phyloP scores from a whole-genome alignment of 2,797 vertebrate genomes.

The Sylvia borin region DNA sequence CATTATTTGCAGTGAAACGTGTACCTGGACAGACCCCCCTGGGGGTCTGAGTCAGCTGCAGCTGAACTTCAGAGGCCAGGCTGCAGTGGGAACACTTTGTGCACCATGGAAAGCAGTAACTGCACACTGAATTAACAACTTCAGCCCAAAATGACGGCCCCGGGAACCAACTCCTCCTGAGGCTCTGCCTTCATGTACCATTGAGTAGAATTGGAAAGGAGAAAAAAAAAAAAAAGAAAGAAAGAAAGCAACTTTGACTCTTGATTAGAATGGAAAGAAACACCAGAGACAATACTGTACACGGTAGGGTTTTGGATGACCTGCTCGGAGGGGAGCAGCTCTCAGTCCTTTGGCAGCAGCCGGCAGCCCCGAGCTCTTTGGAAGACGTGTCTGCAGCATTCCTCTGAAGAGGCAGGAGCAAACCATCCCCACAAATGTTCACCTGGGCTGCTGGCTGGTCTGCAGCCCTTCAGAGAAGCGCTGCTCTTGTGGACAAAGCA shows the following conservation, averaged over 20 bases:
- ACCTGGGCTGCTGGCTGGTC: not conserved
- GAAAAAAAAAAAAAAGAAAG: not conserved
- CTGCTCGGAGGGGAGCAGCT: not conserved
- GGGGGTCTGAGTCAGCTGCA: conserved; percentile 10
- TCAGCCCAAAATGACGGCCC: conserved; percentile 10
- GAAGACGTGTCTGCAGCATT: conserved; percentile 37
- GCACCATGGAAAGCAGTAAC: not conserved
- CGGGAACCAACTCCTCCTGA: conserved; percentile 40
- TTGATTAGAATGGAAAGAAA: conserved; percentile 21
- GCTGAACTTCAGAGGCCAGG: not conserved
- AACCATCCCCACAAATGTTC: not conserved
- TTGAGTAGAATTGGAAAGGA: not conserved
- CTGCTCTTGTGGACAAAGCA: not conserved
- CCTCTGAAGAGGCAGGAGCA: conserved; percentile 53
- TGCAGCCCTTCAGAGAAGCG: not conserved
- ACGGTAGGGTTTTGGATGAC: not conserved
- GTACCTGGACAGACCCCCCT: conserved; percentile 50
- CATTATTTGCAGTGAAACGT: conserved; percentile 37
- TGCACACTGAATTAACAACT: conserved; percentile 22
- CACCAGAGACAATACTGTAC: conserved; percentile 46
- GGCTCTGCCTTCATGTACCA: conserved; percentile 72
- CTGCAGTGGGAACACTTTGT: not conserved
- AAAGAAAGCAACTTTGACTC: not conserved
- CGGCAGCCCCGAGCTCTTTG: conserved; percentile 48
- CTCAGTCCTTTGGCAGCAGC: conserved; percentile 47